Percentiles rank a stretch among this genome's conserved stretches.
phyloP scores from a whole-genome alignment of 1,140 invertebrate species.

The Kradibia gibbosae region DNA sequence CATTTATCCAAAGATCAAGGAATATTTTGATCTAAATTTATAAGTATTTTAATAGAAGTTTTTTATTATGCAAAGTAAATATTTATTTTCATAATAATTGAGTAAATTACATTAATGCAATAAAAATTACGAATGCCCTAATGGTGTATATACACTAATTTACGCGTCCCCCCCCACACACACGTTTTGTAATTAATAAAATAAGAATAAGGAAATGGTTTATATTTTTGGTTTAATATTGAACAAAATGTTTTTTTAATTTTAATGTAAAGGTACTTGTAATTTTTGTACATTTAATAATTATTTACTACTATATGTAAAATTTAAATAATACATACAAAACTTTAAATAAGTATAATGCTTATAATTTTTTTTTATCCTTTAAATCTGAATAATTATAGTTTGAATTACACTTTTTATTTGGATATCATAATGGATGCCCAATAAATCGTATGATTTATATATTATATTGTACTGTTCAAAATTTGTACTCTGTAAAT shows the following conservation, averaged over 20 bases:
- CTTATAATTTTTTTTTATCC: constrained; percentile 35
- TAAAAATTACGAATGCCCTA: constrained; percentile 36
- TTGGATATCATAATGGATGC: too few species aligned
- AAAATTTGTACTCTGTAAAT: too few species aligned
- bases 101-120: constrained; percentile 39
- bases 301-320: constrained; percentile 49
- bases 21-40: constrained; percentile 52
- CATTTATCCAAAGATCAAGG: constrained; percentile 47
- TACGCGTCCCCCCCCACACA: too few species aligned
- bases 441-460: too few species aligned
- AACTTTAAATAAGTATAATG: constrained; percentile 43
- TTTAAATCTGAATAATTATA: constrained; percentile 46
- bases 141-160: background rate
- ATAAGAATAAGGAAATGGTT: constrained; percentile 45
- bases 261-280: constrained; percentile 34
- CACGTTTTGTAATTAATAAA: constrained; percentile 21
- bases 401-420: constrained; percentile 48
- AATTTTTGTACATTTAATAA: constrained; percentile 51
- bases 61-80: constrained; percentile 32
- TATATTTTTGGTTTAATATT: constrained; percentile 45
- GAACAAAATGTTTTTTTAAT: constrained; percentile 28
- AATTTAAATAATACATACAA: constrained; percentile 49
- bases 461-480: too few species aligned
- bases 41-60: constrained; percentile 45
- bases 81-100: constrained; percentile 37